Evolutionary conservation across 2,113 vertebrate genomes (phyloP), one percentile per base, ranked within the genome.

Genomic region (Forbesichthys papilliferus): DNA sequence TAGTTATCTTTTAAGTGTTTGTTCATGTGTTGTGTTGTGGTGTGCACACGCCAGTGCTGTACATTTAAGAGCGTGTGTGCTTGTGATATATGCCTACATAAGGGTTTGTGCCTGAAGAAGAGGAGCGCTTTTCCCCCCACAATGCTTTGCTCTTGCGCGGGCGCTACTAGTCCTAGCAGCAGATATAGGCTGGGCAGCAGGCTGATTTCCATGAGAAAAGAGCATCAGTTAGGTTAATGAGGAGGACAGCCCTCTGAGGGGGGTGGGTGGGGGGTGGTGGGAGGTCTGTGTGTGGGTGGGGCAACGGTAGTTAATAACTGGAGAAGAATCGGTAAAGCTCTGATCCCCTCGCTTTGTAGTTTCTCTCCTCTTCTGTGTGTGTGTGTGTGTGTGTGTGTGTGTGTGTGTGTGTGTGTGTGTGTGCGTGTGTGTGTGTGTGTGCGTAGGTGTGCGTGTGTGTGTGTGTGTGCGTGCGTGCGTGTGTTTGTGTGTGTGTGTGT

Each of bases 121-220:
- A 75, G 86, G 83, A 78, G 86, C 27, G 27, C 27, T 27, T 86
- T 83, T 82, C 78, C 71, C 84, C 86, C 89, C 88, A 88, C 84
- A 91, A 91, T 92, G 69, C 84, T 70, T 71, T 84, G 87, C 86
- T 87, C 78, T 81, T 88, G 83, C 74, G 86, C 59, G 77, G 86
- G 85, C 87, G 47, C 56, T 49, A 64, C 20, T 16, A 46, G 67
- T 3, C 36, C 67, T 5, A 63, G 78, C 66, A 18, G 80, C 76
- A 48, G 75, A 81, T 42, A 42, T 42, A 42, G 36, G 36, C 36
- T 8, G 36, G 82, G 77, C 86, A 84, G 88, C 84, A 85, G 87
- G 85, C 92, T 92, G 90, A 93, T 93, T 93, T 89, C 89, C 92
- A 93, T 93, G 87, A 93, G 89, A 93, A 93, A 93, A 88, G 92